Base-by-base conservation (phyloP, 2,888 invertebrate genomes). In the Elysia crispata region DNA sequence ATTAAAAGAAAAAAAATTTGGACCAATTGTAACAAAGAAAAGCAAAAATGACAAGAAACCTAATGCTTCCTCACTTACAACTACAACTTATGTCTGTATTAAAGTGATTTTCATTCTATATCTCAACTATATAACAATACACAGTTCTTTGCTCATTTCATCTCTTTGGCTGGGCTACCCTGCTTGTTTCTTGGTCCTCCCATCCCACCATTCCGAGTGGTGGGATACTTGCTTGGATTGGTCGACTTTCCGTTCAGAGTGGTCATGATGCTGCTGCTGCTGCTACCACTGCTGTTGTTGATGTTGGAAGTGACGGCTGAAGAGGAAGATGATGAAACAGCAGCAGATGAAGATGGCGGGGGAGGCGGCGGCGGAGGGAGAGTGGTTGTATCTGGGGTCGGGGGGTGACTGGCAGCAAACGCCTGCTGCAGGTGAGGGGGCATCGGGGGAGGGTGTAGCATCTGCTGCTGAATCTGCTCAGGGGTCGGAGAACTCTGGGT, bases 401-500 rank as follows among this genome's bases (percentile, higher is more conserved):
- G 76, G 13, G 70, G 76, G 57, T 67, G 76, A 33, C 28, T 31
- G 1, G 25, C 6, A 28, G 5, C 25, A 60, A 70, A 80, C 30
- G 80, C 50, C 31, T 76, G 76, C 23, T 62, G 50, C 20, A 80
- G 50, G 62, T 80, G 80, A 50, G 76, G 72, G 8, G 79, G 79
- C 54, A 76, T 72, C n/a, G 80, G 80, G 30, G 80, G 80, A 1
- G 80, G 80, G 41, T 80, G 80, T 57, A 76, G 80, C 80, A 80
- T 41, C 54, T 80, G 80, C 72, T 80, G 80, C 76, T 80, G 80
- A 25, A 80, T 76, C 28, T 80, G 80, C 64, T 80, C 80, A 5
- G 76, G 76, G 13, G 80, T 80, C n/a, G 80, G 80, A 25, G 80
- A 76, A 49, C 76, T 76, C 41, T 77, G 80, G 25, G 80, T 72